A percentile compares a stretch with the other conserved stretches of the same genome.
Evolutionary conservation across 2,797 vertebrate species (phyloP).

Genomic region (Hydrolagus colliei): DNA sequence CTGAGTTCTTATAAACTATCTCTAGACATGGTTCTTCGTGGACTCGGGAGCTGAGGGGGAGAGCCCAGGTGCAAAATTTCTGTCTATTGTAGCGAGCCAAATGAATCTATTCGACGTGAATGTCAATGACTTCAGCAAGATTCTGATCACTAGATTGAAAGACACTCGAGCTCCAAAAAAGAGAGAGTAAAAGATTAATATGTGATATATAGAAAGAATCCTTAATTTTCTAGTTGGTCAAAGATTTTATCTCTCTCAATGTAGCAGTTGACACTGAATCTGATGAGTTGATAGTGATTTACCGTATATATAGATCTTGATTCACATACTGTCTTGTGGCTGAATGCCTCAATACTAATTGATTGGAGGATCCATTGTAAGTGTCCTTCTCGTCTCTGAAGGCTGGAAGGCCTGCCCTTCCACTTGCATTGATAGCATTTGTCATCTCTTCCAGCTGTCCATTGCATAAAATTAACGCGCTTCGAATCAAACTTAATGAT

Average conservation of each 20-base stretch:
- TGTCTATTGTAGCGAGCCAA: not conserved
- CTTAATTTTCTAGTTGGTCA: not conserved
- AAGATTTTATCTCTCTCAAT: too few species aligned
- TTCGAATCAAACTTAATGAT: constrained; percentile 27
- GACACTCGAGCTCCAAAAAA: not conserved
- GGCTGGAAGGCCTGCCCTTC: not conserved
- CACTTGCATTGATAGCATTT: not conserved
- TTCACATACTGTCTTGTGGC: not conserved
- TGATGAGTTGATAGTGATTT: not conserved
- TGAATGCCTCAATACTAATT: not conserved
- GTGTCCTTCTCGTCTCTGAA: not conserved
- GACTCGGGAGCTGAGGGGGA: not conserved
- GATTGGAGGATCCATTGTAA: too few species aligned
- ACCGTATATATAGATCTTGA: not conserved
- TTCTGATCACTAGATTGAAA: not conserved
- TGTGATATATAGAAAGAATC: too few species aligned
- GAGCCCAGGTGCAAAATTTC: not conserved
- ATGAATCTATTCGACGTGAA: not conserved
- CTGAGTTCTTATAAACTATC: not conserved
- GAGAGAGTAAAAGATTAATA: not conserved
- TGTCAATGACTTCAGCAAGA: too few species aligned
- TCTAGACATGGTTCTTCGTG: not conserved
- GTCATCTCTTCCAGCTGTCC: constrained; percentile 1
- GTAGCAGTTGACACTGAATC: not conserved
- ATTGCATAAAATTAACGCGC: not conserved